These are phyloP conservation scores for Cryptomyrus ogoouensis DNA, from an alignment of 2,113 vertebrate species.

Conservation along the genomic window DNA sequence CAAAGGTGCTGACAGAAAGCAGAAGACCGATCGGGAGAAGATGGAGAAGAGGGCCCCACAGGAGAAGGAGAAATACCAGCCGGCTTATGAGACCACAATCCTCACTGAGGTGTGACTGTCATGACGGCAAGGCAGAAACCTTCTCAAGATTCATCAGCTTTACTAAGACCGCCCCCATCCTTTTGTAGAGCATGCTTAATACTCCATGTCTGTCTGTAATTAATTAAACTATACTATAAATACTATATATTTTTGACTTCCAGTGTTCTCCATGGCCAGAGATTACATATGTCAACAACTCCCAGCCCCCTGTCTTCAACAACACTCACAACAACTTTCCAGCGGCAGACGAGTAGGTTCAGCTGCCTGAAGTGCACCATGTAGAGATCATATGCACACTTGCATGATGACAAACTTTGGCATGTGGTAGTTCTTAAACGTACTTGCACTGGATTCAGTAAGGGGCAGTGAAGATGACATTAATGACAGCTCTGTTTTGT, in stretches of 20 bases:
- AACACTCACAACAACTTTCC: slow-evolving; percentile 82
- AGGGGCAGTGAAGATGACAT: not conserved
- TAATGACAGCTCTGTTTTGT: not conserved
- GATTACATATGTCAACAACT: slow-evolving; percentile 79
- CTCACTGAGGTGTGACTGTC: slow-evolving; percentile 78
- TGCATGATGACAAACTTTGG: not conserved
- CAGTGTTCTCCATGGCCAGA: slow-evolving; percentile 96
- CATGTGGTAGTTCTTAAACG: not conserved
- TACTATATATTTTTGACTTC: slow-evolving; percentile 11
- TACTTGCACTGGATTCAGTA: not conserved
- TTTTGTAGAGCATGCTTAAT: not conserved
- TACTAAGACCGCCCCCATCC: not conserved
- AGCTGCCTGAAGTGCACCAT: not conserved
- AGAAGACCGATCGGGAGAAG: slow-evolving; percentile 95
- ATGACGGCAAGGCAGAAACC: not conserved
- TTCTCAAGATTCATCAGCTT: not conserved
- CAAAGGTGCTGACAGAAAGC: slow-evolving; percentile 95
- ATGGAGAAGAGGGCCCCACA: slow-evolving; percentile 95
- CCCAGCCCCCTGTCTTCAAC: slow-evolving; percentile 85
- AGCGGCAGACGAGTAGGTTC: slow-evolving; percentile 76
- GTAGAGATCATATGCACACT: not conserved
- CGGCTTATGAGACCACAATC: slow-evolving; percentile 93
- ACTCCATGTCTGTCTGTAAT: not conserved
- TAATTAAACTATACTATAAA: not conserved
- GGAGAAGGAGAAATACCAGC: slow-evolving; percentile 95